Evolutionary conservation across 2,797 vertebrate species (phyloP).

Genomic region (Crenuchus spilurus): DNA sequence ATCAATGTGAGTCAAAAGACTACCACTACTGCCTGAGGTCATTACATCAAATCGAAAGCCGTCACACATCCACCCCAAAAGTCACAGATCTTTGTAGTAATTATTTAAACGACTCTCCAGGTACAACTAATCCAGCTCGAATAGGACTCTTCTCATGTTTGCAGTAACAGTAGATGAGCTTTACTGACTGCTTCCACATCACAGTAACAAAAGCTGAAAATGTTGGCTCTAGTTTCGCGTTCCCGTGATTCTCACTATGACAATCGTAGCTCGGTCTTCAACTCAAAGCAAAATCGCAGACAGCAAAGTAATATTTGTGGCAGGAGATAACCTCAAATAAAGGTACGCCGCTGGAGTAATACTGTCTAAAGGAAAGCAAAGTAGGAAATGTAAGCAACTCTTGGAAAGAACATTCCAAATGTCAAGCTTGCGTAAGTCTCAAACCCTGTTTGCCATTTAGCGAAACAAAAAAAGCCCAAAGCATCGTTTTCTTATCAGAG

Average conservation of each 20-base stretch:
- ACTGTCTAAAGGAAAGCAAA: constrained; percentile 30
- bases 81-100: not conserved
- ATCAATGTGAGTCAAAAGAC: too few species aligned
- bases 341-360: constrained; percentile 13
- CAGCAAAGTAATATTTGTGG: not conserved
- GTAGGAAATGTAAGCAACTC: constrained; percentile 36
- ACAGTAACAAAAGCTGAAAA: not conserved
- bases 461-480: constrained; percentile 54
- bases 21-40: too few species aligned
- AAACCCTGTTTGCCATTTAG: constrained; percentile 73
- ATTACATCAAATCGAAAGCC: too few species aligned
- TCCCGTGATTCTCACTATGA: not conserved
- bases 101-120: not conserved
- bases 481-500: not conserved
- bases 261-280: not conserved
- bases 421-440: constrained; percentile 45
- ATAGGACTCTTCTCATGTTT: not conserved
- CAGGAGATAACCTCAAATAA: constrained; percentile 9
- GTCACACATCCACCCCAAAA: too few species aligned
- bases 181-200: not conserved
- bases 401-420: constrained; percentile 30
- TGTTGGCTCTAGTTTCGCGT: not conserved
- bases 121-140: not conserved
- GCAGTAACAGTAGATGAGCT: not conserved
- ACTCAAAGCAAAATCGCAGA: not conserved